These are phyloP conservation scores for Panurus biarmicus DNA, from an alignment of 2,113 vertebrate species.

Conservation along the genomic window DNA sequence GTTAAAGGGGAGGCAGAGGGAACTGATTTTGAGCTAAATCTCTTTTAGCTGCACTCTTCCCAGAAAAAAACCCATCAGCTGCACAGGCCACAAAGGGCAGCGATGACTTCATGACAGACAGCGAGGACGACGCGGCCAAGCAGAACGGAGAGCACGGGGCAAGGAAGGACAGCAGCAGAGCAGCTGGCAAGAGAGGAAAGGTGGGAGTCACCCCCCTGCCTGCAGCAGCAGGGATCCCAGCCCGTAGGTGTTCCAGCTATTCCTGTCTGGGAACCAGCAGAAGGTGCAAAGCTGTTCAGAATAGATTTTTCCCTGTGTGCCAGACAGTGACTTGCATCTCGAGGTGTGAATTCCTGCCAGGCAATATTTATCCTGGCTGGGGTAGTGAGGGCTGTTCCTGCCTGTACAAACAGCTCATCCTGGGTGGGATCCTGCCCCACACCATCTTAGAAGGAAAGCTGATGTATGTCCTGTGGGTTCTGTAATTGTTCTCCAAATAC, in stretches of 20 bases:
- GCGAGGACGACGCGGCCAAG: neutral
- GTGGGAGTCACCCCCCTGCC: neutral
- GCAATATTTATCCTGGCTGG: neutral
- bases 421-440: neutral
- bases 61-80: constrained; percentile 9
- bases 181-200: constrained; percentile 48
- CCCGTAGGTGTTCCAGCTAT: neutral
- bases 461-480: fast-evolving
- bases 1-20: neutral
- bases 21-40: neutral
- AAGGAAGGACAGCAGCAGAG: neutral
- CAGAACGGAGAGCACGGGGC: neutral
- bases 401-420: neutral
- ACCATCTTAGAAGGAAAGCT: neutral
- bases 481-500: neutral
- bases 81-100: neutral
- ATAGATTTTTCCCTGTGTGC: neutral
- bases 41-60: constrained; percentile 64
- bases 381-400: neutral
- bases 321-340: neutral
- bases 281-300: neutral
- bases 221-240: neutral
- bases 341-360: neutral
- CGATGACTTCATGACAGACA: neutral
- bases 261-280: neutral